Base-by-base conservation (phyloP, 1,140 invertebrate species). In the Brachionus plicatilis region DNA sequence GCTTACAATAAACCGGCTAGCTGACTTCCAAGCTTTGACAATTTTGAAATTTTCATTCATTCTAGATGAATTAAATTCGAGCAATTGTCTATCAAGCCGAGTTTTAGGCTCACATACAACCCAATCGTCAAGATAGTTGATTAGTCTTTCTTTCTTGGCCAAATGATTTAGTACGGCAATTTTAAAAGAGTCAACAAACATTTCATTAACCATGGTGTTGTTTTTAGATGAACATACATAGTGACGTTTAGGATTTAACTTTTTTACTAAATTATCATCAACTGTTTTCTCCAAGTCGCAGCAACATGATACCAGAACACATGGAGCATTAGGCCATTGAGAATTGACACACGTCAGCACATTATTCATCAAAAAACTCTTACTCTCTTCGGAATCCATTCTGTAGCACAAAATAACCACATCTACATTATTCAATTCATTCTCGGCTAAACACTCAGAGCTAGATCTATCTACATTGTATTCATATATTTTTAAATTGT, bases 131-230 rank as follows among this genome's bases (percentile, higher is more conserved):
- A 43, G 68, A n/a, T 20, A 20, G 12, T n/a, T 17, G 17, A 17
- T 47, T 45, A 41, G 17, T 43, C 33, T 43, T 6, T 41, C 68
- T 72, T 14, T n/a, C 12, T 72, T 72, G 5, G 33, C n/a, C 41
- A 72, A 72, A 41, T 43, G 29, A 9, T 76, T 47, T 27, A 76
- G 8, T 6, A 47, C 27, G 1, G 72, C 72, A 27, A 50, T 24
- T 50, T 76, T 76, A 50, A 76, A 76, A 11, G 72, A 76, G 12
- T 76, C 45, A 37, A 76, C 50, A 76, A 76, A 76, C 43, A 76
- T 47, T 76, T 76, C 24, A 50, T 0, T 76, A 24, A 76, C 27
- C 20, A 50, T 53, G 6, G 2, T 47, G 27, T 50, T 24, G 9
- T 20, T 27, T 24, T 47, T 24, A 12, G 72, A 47, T 12, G 72